Evolutionary conservation across 2,113 vertebrate species (phyloP), one percentile per base, ranked within the genome.

Genomic region (Campylorhamphus procurvoides): DNA sequence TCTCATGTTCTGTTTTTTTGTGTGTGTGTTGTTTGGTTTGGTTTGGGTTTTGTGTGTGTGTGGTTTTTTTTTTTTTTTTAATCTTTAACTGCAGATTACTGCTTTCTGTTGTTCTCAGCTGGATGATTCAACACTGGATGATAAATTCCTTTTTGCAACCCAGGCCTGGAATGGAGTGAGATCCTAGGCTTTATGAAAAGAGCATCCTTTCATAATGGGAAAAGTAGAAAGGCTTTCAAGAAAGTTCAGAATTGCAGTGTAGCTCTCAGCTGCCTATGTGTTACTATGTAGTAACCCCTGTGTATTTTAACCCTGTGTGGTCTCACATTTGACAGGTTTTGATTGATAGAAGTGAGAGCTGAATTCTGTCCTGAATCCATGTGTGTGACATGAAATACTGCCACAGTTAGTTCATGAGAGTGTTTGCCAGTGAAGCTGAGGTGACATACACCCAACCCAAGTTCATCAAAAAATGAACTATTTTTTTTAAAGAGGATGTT

Each of bases 1-100:
- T 42, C 15, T 14, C 40, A 15, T 42, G 14, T 42, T 46, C 18
- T 18, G 18, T 46, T 46, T 44, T 39, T 29, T 37, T 42, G 40
- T 42, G 40, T 42, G 40, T 42, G 40, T 42, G 40, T 46, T 20
- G 44, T 46, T 46, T 46, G 16, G 44, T 18, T 46, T 46, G 18
- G 18, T 20, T 20, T 46, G 46, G 24, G 14, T 24, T 24, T 35
- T 46, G 19, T 42, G 40, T 42, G 14, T 42, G 40, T 42, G 18
- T 18, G 16, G 35, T 29, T 18, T 29, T 31, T 46, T 19, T 14
- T 55, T 55, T 64, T 49, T 82, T 78, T 64, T 82, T 35, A 50
- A 24, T 78, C n/a, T 55, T 87, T 79, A 87, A 69, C 84, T 78
- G 66, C 81, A 73, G 91, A 90, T 31, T 90, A 35, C 66, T 94